Conservation (phyloP, 2,797 vertebrate genomes). For the Alectoris magna region DNA sequence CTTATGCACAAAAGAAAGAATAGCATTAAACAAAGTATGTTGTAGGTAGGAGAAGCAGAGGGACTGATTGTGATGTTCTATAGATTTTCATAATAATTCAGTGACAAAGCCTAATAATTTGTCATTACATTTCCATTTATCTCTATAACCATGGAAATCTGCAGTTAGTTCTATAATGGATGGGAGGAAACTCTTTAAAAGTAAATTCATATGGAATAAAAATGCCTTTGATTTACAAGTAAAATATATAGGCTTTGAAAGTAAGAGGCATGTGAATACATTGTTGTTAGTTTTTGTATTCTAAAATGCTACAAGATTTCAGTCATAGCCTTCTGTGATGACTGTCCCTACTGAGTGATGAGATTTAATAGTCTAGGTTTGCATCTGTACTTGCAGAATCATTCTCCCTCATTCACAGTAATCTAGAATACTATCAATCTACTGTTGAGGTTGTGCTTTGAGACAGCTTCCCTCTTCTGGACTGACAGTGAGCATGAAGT, state of each 20-base stretch:
- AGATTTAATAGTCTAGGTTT: not conserved
- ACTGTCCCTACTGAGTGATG: not conserved
- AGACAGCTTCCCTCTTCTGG: not conserved
- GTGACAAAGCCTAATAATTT: not conserved
- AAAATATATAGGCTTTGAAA: not conserved
- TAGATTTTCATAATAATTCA: not conserved
- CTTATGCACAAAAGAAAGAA: not conserved
- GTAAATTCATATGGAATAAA: constrained; percentile 23
- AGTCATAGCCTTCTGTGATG: not conserved
- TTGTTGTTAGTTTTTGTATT: not conserved
- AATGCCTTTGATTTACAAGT: not conserved
- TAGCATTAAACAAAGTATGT: not conserved
- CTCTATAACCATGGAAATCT: constrained; percentile 1
- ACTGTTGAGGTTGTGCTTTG: not conserved
- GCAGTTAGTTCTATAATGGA: not conserved
- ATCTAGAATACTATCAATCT: not conserved
- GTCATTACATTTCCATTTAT: constrained; percentile 2
- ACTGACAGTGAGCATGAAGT: rapidly evolving
- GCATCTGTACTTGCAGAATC: not conserved
- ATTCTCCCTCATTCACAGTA: not conserved
- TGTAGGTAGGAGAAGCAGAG: not conserved
- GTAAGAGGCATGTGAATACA: not conserved
- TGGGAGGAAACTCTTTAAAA: constrained; percentile 7
- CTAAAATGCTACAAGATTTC: not conserved
- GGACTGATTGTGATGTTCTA: not conserved